Conservation (phyloP, 2,797 vertebrate genomes). For the Austrolebias charrua region DNA sequence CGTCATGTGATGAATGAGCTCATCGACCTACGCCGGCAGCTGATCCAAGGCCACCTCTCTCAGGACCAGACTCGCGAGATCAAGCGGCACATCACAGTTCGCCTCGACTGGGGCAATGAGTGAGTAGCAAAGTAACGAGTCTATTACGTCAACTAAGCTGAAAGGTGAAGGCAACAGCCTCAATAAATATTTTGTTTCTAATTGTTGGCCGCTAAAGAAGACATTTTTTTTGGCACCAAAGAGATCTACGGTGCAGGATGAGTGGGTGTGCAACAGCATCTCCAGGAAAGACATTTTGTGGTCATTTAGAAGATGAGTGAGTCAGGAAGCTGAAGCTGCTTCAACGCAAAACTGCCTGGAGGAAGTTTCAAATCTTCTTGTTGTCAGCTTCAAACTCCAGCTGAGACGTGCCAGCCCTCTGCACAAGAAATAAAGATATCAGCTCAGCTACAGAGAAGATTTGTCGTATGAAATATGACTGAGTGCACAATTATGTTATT, state of each 20-base stretch:
- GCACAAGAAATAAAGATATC: conserved; percentile 46
- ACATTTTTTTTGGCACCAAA: conserved; percentile 31
- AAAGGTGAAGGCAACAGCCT: background rate
- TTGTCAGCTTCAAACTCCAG: conserved; percentile 53
- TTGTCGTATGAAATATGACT: conserved; percentile 30
- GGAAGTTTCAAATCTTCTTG: conserved; percentile 53
- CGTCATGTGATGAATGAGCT: conserved; percentile 99
- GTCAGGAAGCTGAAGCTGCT: conserved; percentile 54
- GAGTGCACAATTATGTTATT: background rate
- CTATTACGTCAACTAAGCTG: conserved; percentile 7
- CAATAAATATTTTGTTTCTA: conserved; percentile 32
- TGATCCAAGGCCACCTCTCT: conserved; percentile 96
- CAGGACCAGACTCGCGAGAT: conserved; percentile 98
- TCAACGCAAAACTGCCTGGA: conserved; percentile 58
- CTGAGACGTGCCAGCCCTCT: conserved; percentile 51
- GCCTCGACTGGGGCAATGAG: conserved; percentile 99
- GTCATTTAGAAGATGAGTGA: conserved; percentile 71
- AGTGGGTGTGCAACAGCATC: conserved; percentile 54
- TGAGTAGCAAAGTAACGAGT: conserved; percentile 78
- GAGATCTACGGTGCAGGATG: conserved; percentile 38
- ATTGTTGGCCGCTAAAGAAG: conserved; percentile 36
- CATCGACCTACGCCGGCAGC: conserved; percentile 95
- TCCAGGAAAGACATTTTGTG: conserved; percentile 66
- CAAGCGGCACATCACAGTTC: conserved; percentile 96
- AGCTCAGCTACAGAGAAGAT: conserved; percentile 28